Evolutionary conservation across 2,888 invertebrate genomes (phyloP).

Genomic region (Sturmia bella): DNA sequence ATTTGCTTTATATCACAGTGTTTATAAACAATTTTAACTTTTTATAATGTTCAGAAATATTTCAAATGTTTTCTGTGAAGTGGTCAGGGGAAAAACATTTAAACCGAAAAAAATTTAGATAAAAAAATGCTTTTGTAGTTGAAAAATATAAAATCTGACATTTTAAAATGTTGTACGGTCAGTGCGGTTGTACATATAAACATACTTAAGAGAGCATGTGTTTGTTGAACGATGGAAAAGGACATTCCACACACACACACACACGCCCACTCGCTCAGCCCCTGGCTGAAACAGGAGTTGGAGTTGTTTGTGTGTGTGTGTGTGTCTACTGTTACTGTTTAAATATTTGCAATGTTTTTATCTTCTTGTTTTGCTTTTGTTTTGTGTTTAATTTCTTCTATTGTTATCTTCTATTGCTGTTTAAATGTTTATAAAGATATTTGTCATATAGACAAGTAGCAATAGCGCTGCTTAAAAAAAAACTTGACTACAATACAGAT

Average conservation of each 20-base stretch:
- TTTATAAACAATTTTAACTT: constrained; percentile 62
- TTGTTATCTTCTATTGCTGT: constrained; percentile 55
- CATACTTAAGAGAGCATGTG: constrained; percentile 42
- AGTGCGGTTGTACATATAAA: constrained; percentile 56
- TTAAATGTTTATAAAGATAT: constrained; percentile 67
- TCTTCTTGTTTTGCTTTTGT: neutral
- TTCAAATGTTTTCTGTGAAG: constrained; percentile 39
- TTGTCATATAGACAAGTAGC: constrained; percentile 65
- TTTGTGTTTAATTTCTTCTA: neutral
- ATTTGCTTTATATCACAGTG: constrained; percentile 42
- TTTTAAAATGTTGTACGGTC: constrained; percentile 66
- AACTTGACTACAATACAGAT: constrained; percentile 25
- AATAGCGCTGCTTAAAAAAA: constrained; percentile 22
- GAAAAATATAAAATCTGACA: constrained; percentile 65
- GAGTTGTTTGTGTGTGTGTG: neutral
- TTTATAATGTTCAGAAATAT: constrained; percentile 33
- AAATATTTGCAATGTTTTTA: constrained; percentile 62
- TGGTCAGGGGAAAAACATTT: constrained; percentile 43
- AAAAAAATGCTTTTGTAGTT: constrained; percentile 48
- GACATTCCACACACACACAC: constrained; percentile 22
- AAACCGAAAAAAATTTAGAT: constrained; percentile 16
- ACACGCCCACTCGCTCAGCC: neutral
- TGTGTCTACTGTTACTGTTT: constrained; percentile 65
- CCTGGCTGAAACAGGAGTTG: neutral
- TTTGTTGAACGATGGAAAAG: constrained; percentile 42